A percentile compares a stretch with the other conserved stretches of the same genome.
These are phyloP conservation scores for Homarus americanus DNA, from an alignment of 1,140 invertebrate species.

Conservation along the genomic window DNA sequence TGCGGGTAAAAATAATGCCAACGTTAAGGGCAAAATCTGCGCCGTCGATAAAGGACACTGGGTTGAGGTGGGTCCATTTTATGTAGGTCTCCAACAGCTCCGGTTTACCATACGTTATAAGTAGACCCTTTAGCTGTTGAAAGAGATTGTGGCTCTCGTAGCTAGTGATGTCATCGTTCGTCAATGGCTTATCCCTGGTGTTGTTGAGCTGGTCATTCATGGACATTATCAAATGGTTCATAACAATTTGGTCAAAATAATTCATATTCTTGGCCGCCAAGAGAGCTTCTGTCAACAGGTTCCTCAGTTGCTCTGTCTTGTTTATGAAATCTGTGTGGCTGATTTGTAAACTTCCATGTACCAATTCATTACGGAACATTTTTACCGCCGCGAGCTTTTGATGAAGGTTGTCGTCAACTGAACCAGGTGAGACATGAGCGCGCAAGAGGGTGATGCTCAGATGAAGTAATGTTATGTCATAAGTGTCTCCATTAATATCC, in stretches of 20 bases:
- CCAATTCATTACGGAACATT: constrained; percentile 17
- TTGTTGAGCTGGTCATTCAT: constrained; percentile 18
- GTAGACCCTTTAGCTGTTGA: not conserved
- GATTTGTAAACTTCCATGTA: not conserved
- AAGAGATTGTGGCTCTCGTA: constrained; percentile 2
- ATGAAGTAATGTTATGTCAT: constrained; percentile 22
- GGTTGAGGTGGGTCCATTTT: constrained; percentile 34
- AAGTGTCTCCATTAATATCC: not conserved
- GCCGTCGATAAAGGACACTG: constrained; percentile 30
- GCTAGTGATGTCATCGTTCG: not conserved
- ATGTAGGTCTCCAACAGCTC: not conserved
- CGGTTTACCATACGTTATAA: not conserved
- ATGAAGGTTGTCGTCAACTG: not conserved
- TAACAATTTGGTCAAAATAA: not conserved
- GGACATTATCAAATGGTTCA: not conserved
- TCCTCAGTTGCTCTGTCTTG: not conserved
- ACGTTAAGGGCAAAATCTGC: not conserved
- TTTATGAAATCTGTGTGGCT: not conserved
- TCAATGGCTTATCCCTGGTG: not conserved
- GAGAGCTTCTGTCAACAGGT: not conserved
- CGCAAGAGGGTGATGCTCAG: not conserved
- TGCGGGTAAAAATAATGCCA: constrained; percentile 10
- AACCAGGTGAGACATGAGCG: not conserved
- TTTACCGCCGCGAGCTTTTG: not conserved
- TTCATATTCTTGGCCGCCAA: not conserved